Percentiles rank a stretch among this genome's conserved stretches.
Evolutionary conservation across 2,888 invertebrate species (phyloP).

Genomic region (Macroteleia sp.): DNA sequence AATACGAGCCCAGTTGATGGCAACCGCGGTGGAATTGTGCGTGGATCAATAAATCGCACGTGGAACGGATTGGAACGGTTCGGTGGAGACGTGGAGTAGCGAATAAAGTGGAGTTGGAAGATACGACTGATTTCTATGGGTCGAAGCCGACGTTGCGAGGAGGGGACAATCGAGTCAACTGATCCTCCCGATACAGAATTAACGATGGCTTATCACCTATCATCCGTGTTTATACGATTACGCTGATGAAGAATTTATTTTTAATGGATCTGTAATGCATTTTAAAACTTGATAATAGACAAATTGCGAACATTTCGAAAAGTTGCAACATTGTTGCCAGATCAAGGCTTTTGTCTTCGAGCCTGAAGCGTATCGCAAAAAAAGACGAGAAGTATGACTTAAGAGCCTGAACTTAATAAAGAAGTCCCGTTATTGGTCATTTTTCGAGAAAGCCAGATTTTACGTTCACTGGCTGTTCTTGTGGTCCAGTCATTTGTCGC

Average conservation of each 20-base stretch:
- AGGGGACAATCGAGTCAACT: slow-evolving; percentile 52
- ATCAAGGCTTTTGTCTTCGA: slow-evolving; percentile 27
- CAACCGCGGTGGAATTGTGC: slow-evolving; percentile 79
- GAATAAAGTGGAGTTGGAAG: slow-evolving; percentile 73
- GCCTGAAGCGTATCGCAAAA: slow-evolving; percentile 16
- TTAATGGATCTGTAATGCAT: too few relatives aligned
- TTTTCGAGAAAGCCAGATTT: slow-evolving; percentile 9
- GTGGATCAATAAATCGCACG: slow-evolving; percentile 83
- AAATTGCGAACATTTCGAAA: background rate
- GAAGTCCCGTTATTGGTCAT: slow-evolving; percentile 40
- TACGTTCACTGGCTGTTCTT: slow-evolving; percentile 10
- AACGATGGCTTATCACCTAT: slow-evolving; percentile 46
- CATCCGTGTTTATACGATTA: slow-evolving; percentile 37
- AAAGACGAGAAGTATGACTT: slow-evolving; percentile 31
- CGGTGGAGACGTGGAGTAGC: slow-evolving; percentile 72
- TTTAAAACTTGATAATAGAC: too few relatives aligned
- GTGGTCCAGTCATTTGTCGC: slow-evolving; percentile 9
- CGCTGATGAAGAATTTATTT: background rate
- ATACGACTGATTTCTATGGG: slow-evolving; percentile 59
- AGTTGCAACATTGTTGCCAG: slow-evolving; percentile 16
- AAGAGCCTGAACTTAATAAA: slow-evolving; percentile 33
- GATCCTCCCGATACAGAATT: slow-evolving; percentile 26
- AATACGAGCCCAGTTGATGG: slow-evolving; percentile 67
- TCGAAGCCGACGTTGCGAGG: slow-evolving; percentile 19
- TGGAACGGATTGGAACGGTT: slow-evolving; percentile 75